These are phyloP conservation scores for Hyperoodon ampullatus DNA, from an alignment of 2,113 vertebrate genomes.

Conservation along the genomic window DNA sequence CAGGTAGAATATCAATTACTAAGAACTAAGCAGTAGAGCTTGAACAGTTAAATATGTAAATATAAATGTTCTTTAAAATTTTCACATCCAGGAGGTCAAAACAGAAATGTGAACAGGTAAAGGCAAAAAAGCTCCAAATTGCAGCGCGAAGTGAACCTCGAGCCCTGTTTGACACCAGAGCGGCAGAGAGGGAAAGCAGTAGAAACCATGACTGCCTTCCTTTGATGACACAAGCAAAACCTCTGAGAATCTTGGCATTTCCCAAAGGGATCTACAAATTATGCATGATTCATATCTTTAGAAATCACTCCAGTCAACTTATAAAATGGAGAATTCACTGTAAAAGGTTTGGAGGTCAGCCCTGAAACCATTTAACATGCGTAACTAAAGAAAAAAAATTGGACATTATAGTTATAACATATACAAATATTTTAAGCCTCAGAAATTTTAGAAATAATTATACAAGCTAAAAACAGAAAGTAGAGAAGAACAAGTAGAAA, in stretches of 20 bases:
- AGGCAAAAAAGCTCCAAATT: background rate
- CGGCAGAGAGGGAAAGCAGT: background rate
- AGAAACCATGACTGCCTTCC: background rate
- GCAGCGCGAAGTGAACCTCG: background rate
- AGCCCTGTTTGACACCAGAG: background rate
- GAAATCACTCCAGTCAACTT: background rate
- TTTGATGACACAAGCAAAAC: background rate
- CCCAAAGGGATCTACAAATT: background rate
- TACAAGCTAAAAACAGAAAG: background rate
- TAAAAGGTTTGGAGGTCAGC: background rate
- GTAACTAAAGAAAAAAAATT: conserved; percentile 1
- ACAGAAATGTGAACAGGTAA: background rate
- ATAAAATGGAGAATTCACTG: background rate
- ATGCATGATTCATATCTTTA: background rate
- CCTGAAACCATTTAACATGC: background rate
- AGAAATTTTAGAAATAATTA: background rate
- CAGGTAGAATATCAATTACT: background rate
- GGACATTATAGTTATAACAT: background rate
- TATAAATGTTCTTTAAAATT: background rate
- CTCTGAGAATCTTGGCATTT: background rate
- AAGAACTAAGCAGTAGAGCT: background rate
- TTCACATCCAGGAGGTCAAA: conserved; percentile 36
- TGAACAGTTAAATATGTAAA: conserved; percentile 26
- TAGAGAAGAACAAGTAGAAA: background rate
- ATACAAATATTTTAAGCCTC: background rate